These are phyloP conservation scores for Centruroides sculpturatus DNA, from an alignment of 1,140 invertebrate genomes.

Conservation along the genomic window DNA sequence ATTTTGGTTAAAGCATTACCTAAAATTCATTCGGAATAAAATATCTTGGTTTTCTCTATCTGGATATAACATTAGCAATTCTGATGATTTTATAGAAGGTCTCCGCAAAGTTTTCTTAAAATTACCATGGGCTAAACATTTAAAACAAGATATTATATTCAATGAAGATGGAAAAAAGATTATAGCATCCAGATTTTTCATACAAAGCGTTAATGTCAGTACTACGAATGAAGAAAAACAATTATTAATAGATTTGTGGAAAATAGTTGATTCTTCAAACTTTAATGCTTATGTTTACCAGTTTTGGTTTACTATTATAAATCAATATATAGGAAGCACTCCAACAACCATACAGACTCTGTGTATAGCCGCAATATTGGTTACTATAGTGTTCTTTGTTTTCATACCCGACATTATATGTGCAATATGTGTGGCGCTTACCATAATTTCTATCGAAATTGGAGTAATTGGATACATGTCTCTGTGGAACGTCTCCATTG, in stretches of 20 bases:
- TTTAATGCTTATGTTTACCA: conserved; percentile 75
- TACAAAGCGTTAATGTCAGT: conserved; percentile 76
- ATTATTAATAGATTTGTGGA: conserved; percentile 63
- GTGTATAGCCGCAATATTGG: conserved; percentile 72
- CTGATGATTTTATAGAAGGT: conserved; percentile 22
- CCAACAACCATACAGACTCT: conserved; percentile 86
- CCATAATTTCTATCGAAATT: conserved; percentile 84
- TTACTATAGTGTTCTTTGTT: conserved; percentile 89
- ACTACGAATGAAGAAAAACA: conserved; percentile 79
- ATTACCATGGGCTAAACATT: conserved; percentile 36
- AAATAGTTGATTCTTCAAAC: conserved; percentile 60
- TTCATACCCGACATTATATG: conserved; percentile 90
- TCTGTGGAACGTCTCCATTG: conserved; percentile 82
- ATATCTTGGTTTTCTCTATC: conserved; percentile 42
- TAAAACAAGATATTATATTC: conserved; percentile 69
- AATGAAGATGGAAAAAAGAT: conserved; percentile 57
- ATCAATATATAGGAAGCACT: conserved; percentile 80
- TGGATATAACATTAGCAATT: conserved; percentile 54
- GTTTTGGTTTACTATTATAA: conserved; percentile 59
- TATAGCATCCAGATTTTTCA: conserved; percentile 64
- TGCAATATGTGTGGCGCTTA: conserved; percentile 85
- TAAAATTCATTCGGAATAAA: conserved; percentile 56
- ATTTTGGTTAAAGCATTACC: conserved; percentile 74
- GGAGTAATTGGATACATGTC: conserved; percentile 94
- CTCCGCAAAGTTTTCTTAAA: conserved; percentile 30